These are phyloP conservation scores for Epizoanthus illoricatus DNA, from an alignment of 92 coral and sea anemone genomes.

Conservation along the genomic window DNA sequence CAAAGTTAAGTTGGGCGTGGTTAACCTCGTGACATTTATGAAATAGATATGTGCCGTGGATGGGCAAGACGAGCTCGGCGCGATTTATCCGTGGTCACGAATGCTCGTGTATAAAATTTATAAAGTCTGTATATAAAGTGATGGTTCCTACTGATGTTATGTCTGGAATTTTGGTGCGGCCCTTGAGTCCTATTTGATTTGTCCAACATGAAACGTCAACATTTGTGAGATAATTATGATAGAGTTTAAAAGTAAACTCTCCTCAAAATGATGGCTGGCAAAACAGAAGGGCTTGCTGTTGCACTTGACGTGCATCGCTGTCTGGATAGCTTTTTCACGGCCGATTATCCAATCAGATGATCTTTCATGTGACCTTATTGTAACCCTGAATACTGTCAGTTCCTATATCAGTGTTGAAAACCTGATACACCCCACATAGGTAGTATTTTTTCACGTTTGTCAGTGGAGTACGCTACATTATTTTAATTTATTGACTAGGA, in stretches of 20 bases:
- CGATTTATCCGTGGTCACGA: too few relatives aligned
- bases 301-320: slow-evolving; percentile 8
- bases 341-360: slow-evolving; percentile 21
- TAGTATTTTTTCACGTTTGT: slow-evolving; percentile 19
- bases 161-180: too few relatives aligned
- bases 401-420: neutral
- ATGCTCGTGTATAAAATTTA: too few relatives aligned
- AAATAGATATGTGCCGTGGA: too few relatives aligned
- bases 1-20: too few relatives aligned
- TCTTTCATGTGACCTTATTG: slow-evolving; percentile 23
- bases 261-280: neutral
- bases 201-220: neutral
- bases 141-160: too few relatives aligned
- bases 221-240: neutral
- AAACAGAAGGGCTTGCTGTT: neutral
- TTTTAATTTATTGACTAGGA: neutral
- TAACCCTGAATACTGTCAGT: slow-evolving; percentile 7
- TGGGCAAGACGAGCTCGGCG: too few relatives aligned
- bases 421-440: neutral
- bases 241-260: neutral
- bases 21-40: too few relatives aligned
- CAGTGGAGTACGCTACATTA: neutral
- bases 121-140: too few relatives aligned
- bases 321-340: neutral
- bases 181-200: too few relatives aligned